Base-by-base conservation (phyloP, 2,888 invertebrate genomes). In the Epistrophe grossulariae region DNA sequence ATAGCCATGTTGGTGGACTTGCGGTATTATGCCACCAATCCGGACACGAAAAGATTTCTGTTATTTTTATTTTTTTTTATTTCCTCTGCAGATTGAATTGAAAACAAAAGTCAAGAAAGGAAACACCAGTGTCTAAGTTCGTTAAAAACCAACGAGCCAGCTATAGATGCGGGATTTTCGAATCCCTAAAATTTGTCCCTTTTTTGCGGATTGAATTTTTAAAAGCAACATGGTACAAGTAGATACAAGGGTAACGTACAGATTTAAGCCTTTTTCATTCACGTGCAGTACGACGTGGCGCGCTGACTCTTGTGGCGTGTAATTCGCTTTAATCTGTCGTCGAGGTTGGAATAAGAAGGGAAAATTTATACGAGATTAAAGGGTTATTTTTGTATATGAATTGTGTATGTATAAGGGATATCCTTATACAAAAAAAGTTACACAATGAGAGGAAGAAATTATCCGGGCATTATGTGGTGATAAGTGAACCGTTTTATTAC, bases 301-400 rank as follows among this genome's bases (percentile, higher is more conserved):
- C 62, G 31, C 52, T 60, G 78, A 66, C 62, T 64, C 52, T 64
- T 81, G 81, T 78, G 78, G 77, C 78, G 52, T 81, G 77, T 85
- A 81, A 85, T 78, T 82, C 82, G 78, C 62, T 74, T 78, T 79
- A 85, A 82, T 74, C 78, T 79, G 78, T 79, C 78, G 78, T 79
- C 74, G 48, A 50, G 73, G 64, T 78, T 74, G 43, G 48, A 70
- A 52, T 28, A 68, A 78, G 50, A 40, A 52, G 40, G 52, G 74
- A 50, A 52, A 62, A 73, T n/a, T n/a, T n/a, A n/a, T 31, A 50
- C 48, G 17, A 64, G 73, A 85, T 81, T 78, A 81, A 28, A 50
- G 57, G 48, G 81, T 78, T 85, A 85, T 85, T 74, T 79, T 71
- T 55, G 71, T 72, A 15, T 62, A 15, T 62, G 74, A 74, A 66